phyloP scores from a whole-genome alignment of 1,140 invertebrate species.

The Drosophila lini region DNA sequence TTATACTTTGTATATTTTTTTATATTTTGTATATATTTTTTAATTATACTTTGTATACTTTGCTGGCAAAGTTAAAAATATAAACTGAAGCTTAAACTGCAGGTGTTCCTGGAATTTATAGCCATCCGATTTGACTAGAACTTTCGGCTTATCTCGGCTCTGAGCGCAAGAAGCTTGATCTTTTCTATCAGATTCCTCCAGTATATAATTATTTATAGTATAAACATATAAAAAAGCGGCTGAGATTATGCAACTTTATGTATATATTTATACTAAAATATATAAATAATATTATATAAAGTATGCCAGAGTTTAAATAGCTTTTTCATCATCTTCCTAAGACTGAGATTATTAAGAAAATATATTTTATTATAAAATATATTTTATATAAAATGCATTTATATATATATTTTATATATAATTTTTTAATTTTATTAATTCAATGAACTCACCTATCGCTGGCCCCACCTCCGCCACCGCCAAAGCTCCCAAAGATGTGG shows the following conservation, averaged over 20 bases:
- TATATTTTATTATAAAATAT: too few species aligned
- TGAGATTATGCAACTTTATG: neutral
- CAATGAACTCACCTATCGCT: slow-evolving; percentile 66
- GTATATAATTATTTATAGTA: neutral
- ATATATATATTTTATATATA: too few species aligned
- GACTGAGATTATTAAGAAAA: too few species aligned
- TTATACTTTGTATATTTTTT: too few species aligned
- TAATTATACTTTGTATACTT: neutral
- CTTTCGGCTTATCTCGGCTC: neutral
- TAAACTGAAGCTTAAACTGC: slow-evolving; percentile 8
- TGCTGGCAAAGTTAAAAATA: neutral
- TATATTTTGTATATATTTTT: neutral
- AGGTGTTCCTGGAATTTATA: neutral
- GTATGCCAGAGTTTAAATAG: too few species aligned
- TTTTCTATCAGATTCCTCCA: neutral
- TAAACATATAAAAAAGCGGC: neutral
- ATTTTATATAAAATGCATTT: too few species aligned
- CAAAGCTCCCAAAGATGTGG: slow-evolving; percentile 79
- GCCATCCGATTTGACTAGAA: neutral
- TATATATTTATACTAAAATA: neutral
- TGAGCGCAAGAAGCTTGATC: neutral
- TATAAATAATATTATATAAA: too few species aligned
- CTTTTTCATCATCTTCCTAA: too few species aligned
- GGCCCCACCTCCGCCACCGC: slow-evolving; percentile 49
- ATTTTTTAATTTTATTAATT: neutral